These are phyloP conservation scores for Chymomyza caudatula DNA, from an alignment of 2,888 invertebrate genomes.

Conservation along the genomic window DNA sequence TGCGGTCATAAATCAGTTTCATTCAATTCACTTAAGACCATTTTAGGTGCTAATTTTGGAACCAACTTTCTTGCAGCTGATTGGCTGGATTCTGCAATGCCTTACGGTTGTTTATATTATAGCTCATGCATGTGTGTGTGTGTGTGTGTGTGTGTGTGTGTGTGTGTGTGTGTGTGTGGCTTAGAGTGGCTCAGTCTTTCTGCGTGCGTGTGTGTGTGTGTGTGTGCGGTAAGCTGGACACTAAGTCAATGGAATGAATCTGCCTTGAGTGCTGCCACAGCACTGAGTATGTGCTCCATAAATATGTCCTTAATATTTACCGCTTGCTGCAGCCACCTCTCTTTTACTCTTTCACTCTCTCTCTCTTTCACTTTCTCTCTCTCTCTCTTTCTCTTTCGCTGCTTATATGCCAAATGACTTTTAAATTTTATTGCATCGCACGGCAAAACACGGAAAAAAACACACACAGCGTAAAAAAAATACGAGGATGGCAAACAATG, in stretches of 20 bases:
- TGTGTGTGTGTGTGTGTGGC: background rate
- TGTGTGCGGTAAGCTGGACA: conserved; percentile 29
- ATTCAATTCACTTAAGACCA: conserved; percentile 70
- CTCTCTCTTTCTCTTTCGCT: background rate
- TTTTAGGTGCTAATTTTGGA: conserved; percentile 58
- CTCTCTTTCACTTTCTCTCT: background rate
- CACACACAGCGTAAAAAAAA: background rate
- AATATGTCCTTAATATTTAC: background rate
- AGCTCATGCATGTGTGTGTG: background rate
- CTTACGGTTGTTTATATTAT: background rate
- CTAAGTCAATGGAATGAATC: conserved; percentile 43
- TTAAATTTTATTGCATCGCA: background rate
- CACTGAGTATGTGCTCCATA: background rate
- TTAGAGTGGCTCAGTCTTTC: background rate
- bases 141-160: conserved; percentile 2
- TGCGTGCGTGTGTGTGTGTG: conserved; percentile 19
- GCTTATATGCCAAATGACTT: background rate
- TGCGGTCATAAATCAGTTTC: conserved; percentile 72
- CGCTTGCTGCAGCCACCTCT: background rate
- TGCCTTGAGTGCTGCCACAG: conserved; percentile 15
- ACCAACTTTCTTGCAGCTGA: conserved; percentile 7
- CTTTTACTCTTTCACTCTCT: background rate
- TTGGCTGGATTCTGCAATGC: background rate
- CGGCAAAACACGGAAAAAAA: background rate
- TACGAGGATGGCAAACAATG: background rate